Evolutionary conservation across 2,113 vertebrate species (phyloP), one percentile per base, ranked within the genome.

Genomic region (Tyto alba): DNA sequence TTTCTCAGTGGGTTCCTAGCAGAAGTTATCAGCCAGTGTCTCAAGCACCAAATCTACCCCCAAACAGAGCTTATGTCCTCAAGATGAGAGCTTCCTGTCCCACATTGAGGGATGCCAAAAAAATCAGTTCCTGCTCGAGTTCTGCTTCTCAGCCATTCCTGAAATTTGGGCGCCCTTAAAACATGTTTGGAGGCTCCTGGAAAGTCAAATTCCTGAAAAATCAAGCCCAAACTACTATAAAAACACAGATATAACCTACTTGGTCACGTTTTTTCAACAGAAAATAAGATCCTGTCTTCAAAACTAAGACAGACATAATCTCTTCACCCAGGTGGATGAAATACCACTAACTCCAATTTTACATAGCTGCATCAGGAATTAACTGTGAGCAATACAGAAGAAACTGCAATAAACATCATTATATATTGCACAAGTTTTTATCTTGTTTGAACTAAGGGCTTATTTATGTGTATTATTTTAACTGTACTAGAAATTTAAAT

Each of bases 391-490:
- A 88, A 76, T 57, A 73, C 6, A 38, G 5, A 22, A 45, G 10
- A 41, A 93, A 67, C n/a, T 30, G 23, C 40, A 89, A 72, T 68
- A 94, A 82, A 62, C 27, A 38, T 47, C 30, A 57, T 59, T 63
- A 63, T 13, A 43, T 32, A 73, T 16, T 82, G 60, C 29, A 73
- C 15, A 62, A 16, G 18, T 9, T 76, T 93, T 89, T 59, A 75
- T 43, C 56, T 62, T 87, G 36, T 32, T 75, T 60, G 19, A 75
- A 60, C 15, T 19, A 85, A 78, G 43, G 40, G 69, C 3, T 92
- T 94, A 41, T 89, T 92, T 72, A 79, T 60, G 57, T 36, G 36
- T 43, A 72, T 62, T 75, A 85, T 94, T 78, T 89, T 82, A 93
- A 85, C 72, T 72, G 56, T 21, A 10, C 30, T 16, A 27, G 64